A percentile compares a stretch with the other conserved stretches of the same genome.
Evolutionary conservation across 2,113 vertebrate genomes (phyloP).

Genomic region (human): GRCh38 chr6:146183501-146184000

Average conservation of each 20-base stretch:
- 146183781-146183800: neutral
- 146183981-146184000: constrained; percentile 74
- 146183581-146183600: neutral
- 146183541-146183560: neutral
- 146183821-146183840: neutral
- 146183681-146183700: neutral
- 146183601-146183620: neutral
- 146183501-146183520: neutral
- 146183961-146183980: constrained; percentile 55
- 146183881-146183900: neutral
- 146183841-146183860: constrained; percentile 23
- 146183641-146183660: neutral
- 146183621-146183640: neutral
- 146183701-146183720: neutral
- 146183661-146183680: neutral
- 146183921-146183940: constrained; percentile 4
- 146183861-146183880: neutral
- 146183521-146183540: neutral
- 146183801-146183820: neutral
- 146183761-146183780: neutral
- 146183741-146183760: neutral
- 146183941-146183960: constrained; percentile 59
- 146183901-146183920: neutral
- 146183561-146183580: neutral
- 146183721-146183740: neutral